Percentiles rank a stretch among this genome's conserved stretches.
Evolutionary conservation across 2,797 vertebrate species (phyloP).

Genomic region (Borostomias antarcticus): DNA sequence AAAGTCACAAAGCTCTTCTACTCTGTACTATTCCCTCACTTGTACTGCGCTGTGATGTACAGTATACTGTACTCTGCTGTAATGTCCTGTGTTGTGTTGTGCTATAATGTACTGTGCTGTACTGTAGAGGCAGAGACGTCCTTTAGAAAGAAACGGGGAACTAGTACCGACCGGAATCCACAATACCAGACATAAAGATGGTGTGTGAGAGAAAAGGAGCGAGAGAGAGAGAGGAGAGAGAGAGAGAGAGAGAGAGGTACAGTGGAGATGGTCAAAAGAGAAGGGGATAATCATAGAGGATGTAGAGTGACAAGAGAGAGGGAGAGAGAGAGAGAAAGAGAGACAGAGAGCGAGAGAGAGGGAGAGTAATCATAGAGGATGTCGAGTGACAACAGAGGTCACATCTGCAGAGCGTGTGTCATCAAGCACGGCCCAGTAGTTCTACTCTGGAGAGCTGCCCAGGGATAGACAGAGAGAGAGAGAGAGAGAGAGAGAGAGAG

Average conservation of each 20-base stretch:
- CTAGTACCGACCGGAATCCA: neutral
- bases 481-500: neutral
- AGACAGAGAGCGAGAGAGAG: neutral
- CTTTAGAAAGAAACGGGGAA: slow-evolving; percentile 27
- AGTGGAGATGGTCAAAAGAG: too few relatives aligned
- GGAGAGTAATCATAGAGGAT: neutral
- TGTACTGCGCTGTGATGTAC: slow-evolving; percentile 32
- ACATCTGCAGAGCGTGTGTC: neutral
- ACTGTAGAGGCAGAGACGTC: slow-evolving; percentile 23
- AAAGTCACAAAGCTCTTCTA: neutral
- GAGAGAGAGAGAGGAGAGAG: neutral
- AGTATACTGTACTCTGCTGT: slow-evolving; percentile 29
- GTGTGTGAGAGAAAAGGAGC: neutral
- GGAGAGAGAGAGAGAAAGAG: neutral
- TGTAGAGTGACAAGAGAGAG: neutral
- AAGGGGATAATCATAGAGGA: neutral
- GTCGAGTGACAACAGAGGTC: neutral
- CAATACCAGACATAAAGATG: slow-evolving; percentile 7
- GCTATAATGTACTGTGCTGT: slow-evolving; percentile 37
- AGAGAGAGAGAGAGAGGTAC: neutral
- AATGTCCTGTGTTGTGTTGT: slow-evolving; percentile 38
- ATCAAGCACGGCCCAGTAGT: slow-evolving; percentile 2
- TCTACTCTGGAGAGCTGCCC: neutral
- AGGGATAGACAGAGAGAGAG: neutral
- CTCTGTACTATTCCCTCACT: slow-evolving; percentile 8